Evolutionary conservation across 2,888 invertebrate genomes (phyloP).

Genomic region (Rotaria magnacalcarata): DNA sequence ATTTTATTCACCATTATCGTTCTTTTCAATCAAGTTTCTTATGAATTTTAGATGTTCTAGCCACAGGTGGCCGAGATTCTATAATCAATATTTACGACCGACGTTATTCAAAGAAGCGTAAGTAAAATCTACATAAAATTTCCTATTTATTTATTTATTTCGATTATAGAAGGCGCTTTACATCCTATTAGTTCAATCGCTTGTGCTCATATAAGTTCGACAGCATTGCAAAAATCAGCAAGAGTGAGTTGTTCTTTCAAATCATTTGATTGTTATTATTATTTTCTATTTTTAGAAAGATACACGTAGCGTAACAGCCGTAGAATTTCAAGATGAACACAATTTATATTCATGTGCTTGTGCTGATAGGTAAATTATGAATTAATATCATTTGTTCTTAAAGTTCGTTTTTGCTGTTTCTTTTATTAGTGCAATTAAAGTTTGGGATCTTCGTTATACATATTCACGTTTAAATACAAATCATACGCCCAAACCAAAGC

Average conservation of each 20-base stretch:
- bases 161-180: background rate
- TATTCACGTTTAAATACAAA: constrained; percentile 12
- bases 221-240: constrained; percentile 32
- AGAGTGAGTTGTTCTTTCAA: background rate
- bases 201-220: constrained; percentile 27
- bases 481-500: constrained; percentile 32
- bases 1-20: background rate
- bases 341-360: constrained; percentile 34
- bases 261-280: background rate
- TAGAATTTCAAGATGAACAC: constrained; percentile 33
- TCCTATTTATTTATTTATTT: background rate
- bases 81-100: constrained; percentile 28
- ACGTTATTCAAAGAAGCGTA: constrained; percentile 36
- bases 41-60: background rate
- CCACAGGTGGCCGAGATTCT: constrained; percentile 26
- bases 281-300: background rate
- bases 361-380: background rate
- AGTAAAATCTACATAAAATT: background rate
- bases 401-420: background rate
- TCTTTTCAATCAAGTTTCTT: background rate
- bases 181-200: constrained; percentile 20
- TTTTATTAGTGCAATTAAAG: background rate
- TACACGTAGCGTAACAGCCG: constrained; percentile 30
- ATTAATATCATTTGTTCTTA: background rate
- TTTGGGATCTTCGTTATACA: constrained; percentile 32